Conservation (phyloP, 2,113 vertebrate species). For the Brachypteracias leptosomus region DNA sequence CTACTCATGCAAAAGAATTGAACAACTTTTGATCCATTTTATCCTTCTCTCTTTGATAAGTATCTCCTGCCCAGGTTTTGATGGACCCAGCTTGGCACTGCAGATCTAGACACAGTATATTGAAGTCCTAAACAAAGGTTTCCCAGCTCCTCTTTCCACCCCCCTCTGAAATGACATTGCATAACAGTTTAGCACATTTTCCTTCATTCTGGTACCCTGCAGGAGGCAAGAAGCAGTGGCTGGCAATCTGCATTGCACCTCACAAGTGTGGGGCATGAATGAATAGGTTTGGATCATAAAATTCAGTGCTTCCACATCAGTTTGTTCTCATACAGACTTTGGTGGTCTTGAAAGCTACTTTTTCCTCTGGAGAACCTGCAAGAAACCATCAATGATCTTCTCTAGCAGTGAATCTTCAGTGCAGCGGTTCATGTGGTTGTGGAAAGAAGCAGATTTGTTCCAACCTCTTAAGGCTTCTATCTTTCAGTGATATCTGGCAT, state of each 20-base stretch:
- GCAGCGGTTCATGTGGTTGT: fast-evolving
- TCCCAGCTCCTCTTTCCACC: neutral
- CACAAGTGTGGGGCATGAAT: neutral
- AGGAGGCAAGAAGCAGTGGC: neutral
- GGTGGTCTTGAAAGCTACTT: neutral
- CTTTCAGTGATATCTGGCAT: neutral
- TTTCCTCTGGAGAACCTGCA: neutral
- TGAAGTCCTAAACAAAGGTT: neutral
- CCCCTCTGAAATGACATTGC: neutral
- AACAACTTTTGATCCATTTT: neutral
- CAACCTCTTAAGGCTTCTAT: neutral
- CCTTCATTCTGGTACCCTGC: neutral
- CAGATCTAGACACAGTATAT: neutral
- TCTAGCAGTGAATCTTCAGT: neutral
- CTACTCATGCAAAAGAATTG: neutral
- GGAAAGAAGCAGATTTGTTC: neutral
- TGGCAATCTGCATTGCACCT: neutral
- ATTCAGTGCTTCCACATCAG: neutral
- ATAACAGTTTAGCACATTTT: neutral
- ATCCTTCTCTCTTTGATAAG: neutral
- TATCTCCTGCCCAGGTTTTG: neutral
- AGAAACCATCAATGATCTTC: neutral
- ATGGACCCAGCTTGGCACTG: neutral
- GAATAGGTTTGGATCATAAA: neutral
- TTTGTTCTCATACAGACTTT: neutral